Evolutionary conservation across 2,113 vertebrate genomes (phyloP).

Genomic region (Conger conger): DNA sequence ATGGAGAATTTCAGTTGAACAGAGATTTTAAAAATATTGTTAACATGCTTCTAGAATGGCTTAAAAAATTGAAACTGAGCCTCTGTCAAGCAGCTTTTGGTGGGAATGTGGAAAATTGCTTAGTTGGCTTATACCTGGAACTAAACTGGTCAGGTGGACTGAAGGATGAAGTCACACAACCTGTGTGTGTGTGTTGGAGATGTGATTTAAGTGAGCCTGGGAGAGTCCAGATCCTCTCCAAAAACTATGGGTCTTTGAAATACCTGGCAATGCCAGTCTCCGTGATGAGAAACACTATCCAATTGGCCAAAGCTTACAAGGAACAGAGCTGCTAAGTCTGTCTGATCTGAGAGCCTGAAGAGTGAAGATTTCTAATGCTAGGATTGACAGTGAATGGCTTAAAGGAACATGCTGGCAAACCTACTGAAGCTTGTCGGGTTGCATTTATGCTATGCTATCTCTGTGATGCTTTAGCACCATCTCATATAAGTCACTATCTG

Average conservation of each 20-base stretch:
- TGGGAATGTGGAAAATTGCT: constrained; percentile 21
- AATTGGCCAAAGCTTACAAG: background rate
- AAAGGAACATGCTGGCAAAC: constrained; percentile 5
- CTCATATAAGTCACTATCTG: background rate
- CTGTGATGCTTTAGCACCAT: background rate
- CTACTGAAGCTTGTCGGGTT: background rate
- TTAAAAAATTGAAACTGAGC: constrained; percentile 10
- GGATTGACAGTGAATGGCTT: background rate
- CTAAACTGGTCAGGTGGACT: constrained; percentile 3
- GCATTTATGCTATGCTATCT: background rate
- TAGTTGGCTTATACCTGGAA: constrained; percentile 28
- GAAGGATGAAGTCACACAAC: constrained; percentile 11
- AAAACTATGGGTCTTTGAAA: constrained; percentile 8
- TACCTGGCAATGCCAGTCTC: constrained; percentile 5
- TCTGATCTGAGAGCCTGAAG: background rate
- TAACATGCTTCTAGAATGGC: background rate
- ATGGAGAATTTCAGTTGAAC: background rate
- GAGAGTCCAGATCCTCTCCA: constrained; percentile 8
- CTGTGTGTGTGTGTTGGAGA: background rate
- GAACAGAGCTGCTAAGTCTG: background rate
- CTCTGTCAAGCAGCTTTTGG: constrained; percentile 9
- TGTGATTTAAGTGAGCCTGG: constrained; percentile 4
- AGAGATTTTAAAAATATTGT: background rate
- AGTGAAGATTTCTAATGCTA: background rate
- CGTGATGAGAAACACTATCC: constrained; percentile 12